Base-by-base conservation (phyloP, 2,888 invertebrate species). In the Drosophila acutilabella region DNA sequence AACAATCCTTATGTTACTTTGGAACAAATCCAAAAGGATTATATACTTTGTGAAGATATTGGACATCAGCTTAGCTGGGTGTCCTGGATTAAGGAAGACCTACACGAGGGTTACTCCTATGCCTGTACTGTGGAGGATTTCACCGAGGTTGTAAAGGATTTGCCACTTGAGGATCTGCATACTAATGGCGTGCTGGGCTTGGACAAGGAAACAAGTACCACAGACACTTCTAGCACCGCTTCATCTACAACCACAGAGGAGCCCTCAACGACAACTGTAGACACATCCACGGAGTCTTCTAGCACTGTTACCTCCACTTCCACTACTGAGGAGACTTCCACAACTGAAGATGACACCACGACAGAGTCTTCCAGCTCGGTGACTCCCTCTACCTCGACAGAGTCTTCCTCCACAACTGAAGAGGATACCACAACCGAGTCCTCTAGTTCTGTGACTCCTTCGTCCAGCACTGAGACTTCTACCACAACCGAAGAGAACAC, bases 1-100 rank as follows among this genome's bases (percentile, higher is more conserved):
- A 92, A 92, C 57, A 91, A 92, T 84, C 92, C 91, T 0, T 90
- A 92, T 69, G 70, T 78, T 6, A 88, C 81, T 0, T 14, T 88
- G 30, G 80, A 89, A 10, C 75, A 92, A 65, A 81, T 90, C 4
- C 41, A 56, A 3, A 58, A 53, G 0, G 89, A 90, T n/a, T 91
- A 90, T 64, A 48, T 90, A 4, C 54, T 91, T 13, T 91, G 91
- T 64, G 64, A 82, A 2, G 91, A 91, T 53, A 78, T 91, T 48
- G 90, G 91, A 4, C 67, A 89, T 36, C 77, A 56, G 26, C 58
- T 91, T 0, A 79, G 83, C 5, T 91, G 91, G 91, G 58, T 91
- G 2, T 65, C 64, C 13, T 91, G 91, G 91, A 16, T 67, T 0
- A 90, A 88, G 41, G 78, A 82, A 36, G 83, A 89, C 66, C 60